Conservation (phyloP, 2,888 invertebrate species). For the Ceratothoa steindachneri region DNA sequence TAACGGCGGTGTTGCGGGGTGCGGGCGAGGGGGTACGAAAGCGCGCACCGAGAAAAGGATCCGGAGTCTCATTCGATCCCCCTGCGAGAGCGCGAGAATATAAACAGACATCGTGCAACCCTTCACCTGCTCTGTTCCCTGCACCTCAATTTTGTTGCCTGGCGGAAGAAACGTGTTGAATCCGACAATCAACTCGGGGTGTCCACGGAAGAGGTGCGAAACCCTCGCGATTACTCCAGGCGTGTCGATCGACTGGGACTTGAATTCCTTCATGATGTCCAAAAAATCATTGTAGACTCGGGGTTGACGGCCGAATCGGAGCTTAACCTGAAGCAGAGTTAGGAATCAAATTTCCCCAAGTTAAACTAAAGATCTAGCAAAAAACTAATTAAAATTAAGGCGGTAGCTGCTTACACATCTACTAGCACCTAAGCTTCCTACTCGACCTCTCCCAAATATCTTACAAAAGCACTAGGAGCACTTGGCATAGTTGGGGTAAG, state of each 20-base stretch:
- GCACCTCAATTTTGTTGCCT: slow-evolving; percentile 97
- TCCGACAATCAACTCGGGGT: slow-evolving; percentile 94
- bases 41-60: slow-evolving; percentile 38
- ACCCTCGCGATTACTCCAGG: slow-evolving; percentile 96
- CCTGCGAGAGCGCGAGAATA: neutral
- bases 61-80: too few species aligned
- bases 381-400: neutral
- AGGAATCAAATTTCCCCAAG: neutral
- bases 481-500: too few species aligned
- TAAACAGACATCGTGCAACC: slow-evolving; percentile 25
- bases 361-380: neutral
- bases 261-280: slow-evolving; percentile 99
- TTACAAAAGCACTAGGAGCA: too few species aligned
- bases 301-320: slow-evolving; percentile 92
- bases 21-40: neutral
- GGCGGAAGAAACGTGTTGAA: slow-evolving; percentile 98
- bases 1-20: slow-evolving; percentile 1
- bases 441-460: too few species aligned
- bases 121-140: slow-evolving; percentile 71
- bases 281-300: slow-evolving; percentile 96
- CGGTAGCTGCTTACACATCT: too few species aligned
- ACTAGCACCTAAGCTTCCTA: too few species aligned
- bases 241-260: slow-evolving; percentile 78
- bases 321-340: slow-evolving; percentile 60
- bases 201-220: slow-evolving; percentile 89